Evolutionary conservation across 53 echinoderm and acorn worm species (phyloP).

Genomic region (Echinarachnius parma): DNA sequence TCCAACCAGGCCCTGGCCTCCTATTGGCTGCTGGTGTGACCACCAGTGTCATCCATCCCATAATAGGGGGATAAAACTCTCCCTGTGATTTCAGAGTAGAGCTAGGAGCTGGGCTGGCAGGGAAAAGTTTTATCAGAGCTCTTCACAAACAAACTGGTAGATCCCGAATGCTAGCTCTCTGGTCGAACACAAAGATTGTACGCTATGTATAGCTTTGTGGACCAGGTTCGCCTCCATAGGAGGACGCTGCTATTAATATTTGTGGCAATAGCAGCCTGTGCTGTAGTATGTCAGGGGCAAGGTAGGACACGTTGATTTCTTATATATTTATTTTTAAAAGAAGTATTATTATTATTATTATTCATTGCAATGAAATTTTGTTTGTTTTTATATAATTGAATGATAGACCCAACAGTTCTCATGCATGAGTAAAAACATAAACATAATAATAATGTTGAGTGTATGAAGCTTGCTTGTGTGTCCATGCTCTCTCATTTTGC

Average conservation of each 20-base stretch:
- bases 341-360: neutral
- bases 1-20: slow-evolving; percentile 44
- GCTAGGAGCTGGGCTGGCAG: slow-evolving; percentile 47
- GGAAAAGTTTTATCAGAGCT: slow-evolving; percentile 40
- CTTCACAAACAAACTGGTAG: slow-evolving; percentile 29
- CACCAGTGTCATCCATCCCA: slow-evolving; percentile 81
- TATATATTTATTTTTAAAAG: slow-evolving; percentile 3
- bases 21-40: slow-evolving; percentile 77
- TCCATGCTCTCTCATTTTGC: slow-evolving; percentile 61
- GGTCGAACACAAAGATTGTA: slow-evolving; percentile 84
- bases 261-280: slow-evolving; percentile 40
- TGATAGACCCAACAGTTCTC: slow-evolving; percentile 20
- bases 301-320: slow-evolving; percentile 32
- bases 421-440: slow-evolving; percentile 18
- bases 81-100: slow-evolving; percentile 23
- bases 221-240: slow-evolving; percentile 60
- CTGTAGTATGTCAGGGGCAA: slow-evolving; percentile 50
- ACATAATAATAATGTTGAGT: too few species aligned
- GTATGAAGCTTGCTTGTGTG: slow-evolving; percentile 72
- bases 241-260: slow-evolving; percentile 58
- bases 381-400: neutral
- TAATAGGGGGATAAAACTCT: slow-evolving; percentile 88
- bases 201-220: slow-evolving; percentile 99
- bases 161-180: slow-evolving; percentile 36
- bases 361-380: too few species aligned